Evolutionary conservation across 2,888 invertebrate species (phyloP).

Genomic region (Lasioglossum villosulum): DNA sequence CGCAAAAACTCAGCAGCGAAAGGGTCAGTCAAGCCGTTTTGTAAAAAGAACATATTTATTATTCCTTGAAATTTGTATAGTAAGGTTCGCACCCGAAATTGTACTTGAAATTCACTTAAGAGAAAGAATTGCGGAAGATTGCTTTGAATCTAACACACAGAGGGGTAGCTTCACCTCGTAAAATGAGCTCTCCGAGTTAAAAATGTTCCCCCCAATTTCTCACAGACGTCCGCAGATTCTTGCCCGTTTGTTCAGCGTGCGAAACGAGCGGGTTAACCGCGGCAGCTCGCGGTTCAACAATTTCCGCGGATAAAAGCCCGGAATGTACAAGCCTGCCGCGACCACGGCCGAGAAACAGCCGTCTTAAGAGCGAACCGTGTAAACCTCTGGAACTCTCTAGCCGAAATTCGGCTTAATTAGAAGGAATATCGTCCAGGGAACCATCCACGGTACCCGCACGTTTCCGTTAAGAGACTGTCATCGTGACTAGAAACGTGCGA

Average conservation of each 20-base stretch:
- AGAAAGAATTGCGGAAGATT: not conserved
- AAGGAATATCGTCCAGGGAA: not conserved
- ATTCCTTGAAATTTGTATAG: too few relatives aligned
- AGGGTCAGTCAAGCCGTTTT: too few relatives aligned
- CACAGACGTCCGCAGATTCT: slow-evolving; percentile 3
- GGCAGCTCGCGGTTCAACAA: slow-evolving; percentile 4
- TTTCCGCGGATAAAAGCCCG: slow-evolving; percentile 23
- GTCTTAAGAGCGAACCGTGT: slow-evolving; percentile 10
- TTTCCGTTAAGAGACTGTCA: not conserved
- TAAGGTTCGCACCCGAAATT: too few relatives aligned
- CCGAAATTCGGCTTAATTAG: slow-evolving; percentile 42
- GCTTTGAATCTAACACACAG: not conserved
- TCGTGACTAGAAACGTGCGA: not conserved
- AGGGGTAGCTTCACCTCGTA: not conserved
- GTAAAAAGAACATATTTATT: too few relatives aligned
- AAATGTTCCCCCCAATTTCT: not conserved
- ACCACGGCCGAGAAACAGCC: not conserved
- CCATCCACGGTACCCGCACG: not conserved
- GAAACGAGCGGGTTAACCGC: slow-evolving; percentile 41
- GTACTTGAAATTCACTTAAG: too few relatives aligned
- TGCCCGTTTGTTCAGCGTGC: slow-evolving; percentile 2
- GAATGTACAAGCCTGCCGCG: slow-evolving; percentile 4
- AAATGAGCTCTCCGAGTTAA: not conserved
- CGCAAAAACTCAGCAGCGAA: too few relatives aligned
- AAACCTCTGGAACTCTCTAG: slow-evolving; percentile 21